phyloP scores from a whole-genome alignment of 1,140 invertebrate genomes.

The Chironomus tepperi region DNA sequence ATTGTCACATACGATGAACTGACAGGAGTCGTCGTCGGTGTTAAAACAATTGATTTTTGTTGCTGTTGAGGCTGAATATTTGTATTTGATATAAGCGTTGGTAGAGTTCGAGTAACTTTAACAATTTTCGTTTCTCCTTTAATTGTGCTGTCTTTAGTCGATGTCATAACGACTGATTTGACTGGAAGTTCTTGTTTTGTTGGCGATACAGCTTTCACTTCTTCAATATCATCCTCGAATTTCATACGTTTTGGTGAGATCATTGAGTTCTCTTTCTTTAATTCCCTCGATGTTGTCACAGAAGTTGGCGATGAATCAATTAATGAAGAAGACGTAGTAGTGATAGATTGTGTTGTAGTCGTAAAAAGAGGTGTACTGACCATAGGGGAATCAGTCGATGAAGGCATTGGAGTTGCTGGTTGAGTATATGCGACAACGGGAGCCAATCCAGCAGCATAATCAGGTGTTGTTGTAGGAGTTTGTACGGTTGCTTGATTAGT shows the following conservation, averaged over 20 bases:
- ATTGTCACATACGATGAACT: constrained; percentile 26
- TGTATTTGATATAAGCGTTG: constrained; percentile 31
- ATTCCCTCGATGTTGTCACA: background rate
- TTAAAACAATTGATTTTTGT: background rate
- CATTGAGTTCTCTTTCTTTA: background rate
- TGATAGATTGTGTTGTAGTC: background rate
- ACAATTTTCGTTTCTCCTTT: constrained; percentile 23
- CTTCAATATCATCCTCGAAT: constrained; percentile 21
- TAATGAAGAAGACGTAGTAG: background rate
- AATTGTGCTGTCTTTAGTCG: background rate
- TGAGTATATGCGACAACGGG: constrained; percentile 32
- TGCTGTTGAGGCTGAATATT: constrained; percentile 28
- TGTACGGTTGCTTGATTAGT: constrained; percentile 31
- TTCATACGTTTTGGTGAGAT: constrained; percentile 10
- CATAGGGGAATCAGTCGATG: background rate
- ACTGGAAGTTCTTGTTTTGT: constrained; percentile 11
- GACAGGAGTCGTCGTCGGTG: background rate
- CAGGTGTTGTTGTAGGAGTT: constrained; percentile 34
- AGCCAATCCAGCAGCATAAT: constrained; percentile 34
- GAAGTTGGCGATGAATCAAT: background rate
- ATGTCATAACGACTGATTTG: background rate
- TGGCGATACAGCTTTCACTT: background rate
- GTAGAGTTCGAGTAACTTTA: constrained; percentile 10
- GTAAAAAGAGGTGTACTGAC: background rate
- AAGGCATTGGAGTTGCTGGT: constrained; percentile 29